phyloP scores from a whole-genome alignment of 1,140 invertebrate genomes.

The Panonychus citri region DNA sequence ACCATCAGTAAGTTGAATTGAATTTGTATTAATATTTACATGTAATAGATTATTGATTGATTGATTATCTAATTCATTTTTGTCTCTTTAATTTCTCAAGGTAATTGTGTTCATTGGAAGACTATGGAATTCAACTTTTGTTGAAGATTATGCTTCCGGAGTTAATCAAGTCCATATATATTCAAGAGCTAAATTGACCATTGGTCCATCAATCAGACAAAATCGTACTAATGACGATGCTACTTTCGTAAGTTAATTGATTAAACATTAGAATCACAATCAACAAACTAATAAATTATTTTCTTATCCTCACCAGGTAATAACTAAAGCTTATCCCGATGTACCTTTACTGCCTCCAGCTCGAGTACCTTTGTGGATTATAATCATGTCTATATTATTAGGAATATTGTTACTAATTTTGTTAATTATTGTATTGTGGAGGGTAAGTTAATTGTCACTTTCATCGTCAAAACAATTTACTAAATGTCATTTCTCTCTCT shows the following conservation, averaged over 20 bases:
- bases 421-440: slow-evolving; percentile 51
- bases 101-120: slow-evolving; percentile 22
- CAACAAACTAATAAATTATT: slow-evolving; percentile 9
- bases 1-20: slow-evolving; percentile 28
- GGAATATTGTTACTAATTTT: slow-evolving; percentile 52
- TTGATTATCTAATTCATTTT: not conserved
- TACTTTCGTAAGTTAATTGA: slow-evolving; percentile 8
- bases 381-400: slow-evolving; percentile 47
- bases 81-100: slow-evolving; percentile 19
- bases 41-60: not conserved
- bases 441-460: slow-evolving; percentile 19
- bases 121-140: slow-evolving; percentile 68
- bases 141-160: slow-evolving; percentile 18
- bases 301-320: slow-evolving; percentile 22
- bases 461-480: not conserved
- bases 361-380: slow-evolving; percentile 52
- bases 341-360: slow-evolving; percentile 32
- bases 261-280: not conserved
- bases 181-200: slow-evolving; percentile 44
- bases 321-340: slow-evolving; percentile 55
- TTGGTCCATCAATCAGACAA: slow-evolving; percentile 41
- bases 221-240: slow-evolving; percentile 36
- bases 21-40: not conserved
- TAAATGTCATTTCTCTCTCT: not conserved
- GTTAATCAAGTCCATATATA: slow-evolving; percentile 57